Evolutionary conservation across 2,888 invertebrate species (phyloP).

Genomic region (Flabesymbios commensalis): DNA sequence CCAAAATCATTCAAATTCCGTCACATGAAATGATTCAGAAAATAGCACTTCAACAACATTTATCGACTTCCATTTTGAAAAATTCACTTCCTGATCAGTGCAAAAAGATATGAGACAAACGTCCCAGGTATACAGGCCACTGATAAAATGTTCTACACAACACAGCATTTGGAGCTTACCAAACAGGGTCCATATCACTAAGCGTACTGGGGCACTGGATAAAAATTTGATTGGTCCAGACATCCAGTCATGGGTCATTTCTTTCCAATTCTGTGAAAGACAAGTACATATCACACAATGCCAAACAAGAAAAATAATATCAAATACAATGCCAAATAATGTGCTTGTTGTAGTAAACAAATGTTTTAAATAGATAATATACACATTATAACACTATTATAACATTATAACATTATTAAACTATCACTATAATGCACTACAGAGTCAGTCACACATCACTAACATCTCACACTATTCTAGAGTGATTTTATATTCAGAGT

Average conservation of each 20-base stretch:
- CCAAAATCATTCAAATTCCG: neutral
- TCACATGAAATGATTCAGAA: neutral
- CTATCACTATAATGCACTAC: too few species aligned
- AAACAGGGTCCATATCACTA: conserved; percentile 80
- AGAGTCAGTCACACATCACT: too few species aligned
- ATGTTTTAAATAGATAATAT: too few species aligned
- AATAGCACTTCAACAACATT: neutral
- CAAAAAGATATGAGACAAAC: neutral
- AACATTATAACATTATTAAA: too few species aligned
- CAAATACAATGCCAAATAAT: too few species aligned
- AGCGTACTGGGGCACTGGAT: conserved; percentile 68
- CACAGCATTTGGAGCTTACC: conserved; percentile 53
- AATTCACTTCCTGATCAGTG: too few species aligned
- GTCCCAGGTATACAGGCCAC: neutral
- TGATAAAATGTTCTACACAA: neutral
- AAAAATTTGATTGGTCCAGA: conserved; percentile 50
- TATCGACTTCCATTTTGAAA: neutral
- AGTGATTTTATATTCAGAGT: too few species aligned
- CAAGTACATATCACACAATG: neutral
- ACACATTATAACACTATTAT: too few species aligned
- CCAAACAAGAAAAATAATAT: too few species aligned
- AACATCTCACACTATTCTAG: too few species aligned
- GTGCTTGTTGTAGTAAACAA: too few species aligned
- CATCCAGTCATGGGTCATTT: conserved; percentile 89
- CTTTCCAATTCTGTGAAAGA: conserved; percentile 77